Base-by-base conservation (phyloP, 2,888 invertebrate species). In the Diaprepes abbreviatus region DNA sequence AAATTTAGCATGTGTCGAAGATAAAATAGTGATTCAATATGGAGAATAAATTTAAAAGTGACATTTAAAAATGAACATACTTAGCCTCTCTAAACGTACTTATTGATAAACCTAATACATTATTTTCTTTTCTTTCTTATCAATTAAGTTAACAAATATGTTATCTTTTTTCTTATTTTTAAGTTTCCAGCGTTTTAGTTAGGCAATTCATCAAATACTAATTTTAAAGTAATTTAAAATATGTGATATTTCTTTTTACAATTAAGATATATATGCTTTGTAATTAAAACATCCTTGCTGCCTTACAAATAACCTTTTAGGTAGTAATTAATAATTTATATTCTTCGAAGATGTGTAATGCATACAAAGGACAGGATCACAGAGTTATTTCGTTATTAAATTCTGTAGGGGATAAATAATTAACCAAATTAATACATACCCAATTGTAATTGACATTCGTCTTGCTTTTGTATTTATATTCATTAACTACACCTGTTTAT, bases 41-140 rank as follows among this genome's bases (percentile, higher is more conserved):
- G 65, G 50, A 24, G 43, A 28, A 70, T 64, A 69, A 64, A 70
- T 70, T 52, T 65, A 54, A 31, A 59, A 64, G 43, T 48, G 69
- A 59, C 69, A 35, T 59, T 54, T 52, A 64, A 70, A 70, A 70
- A 70, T 65, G 58, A 17, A 54, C 43, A 52, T 59, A 70, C 64
- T 70, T 70, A 70, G 59, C 69, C 59, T 65, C 31, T 58, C 65
- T 58, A 70, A 70, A 64, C 58, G 59, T 17, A 43, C 59, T 70
- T 64, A 70, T 64, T 70, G 69, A 70, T 70, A 65, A 70, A 70
- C 21, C 64, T 36, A 64, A 70, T 70, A 70, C 35, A 58, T 64
- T 70, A 70, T 65, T 58, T 70, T 40, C 54, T 19, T 50, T 43
- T 35, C 59, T 64, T 50, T 33, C 24, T 58, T 58, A 6, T 28